Conservation (phyloP, 2,888 invertebrate species). For the Meloe dianella region DNA sequence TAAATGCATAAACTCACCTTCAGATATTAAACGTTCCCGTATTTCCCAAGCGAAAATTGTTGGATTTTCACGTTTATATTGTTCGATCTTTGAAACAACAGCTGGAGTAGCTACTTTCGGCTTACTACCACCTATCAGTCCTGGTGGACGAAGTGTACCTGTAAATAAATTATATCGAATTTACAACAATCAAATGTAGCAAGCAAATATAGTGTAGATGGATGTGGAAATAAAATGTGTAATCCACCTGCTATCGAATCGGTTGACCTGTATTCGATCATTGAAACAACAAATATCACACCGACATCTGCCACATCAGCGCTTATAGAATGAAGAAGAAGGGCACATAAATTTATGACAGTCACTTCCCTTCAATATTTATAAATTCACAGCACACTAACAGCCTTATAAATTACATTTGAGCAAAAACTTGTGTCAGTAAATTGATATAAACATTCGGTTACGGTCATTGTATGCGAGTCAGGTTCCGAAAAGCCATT, state of each 20-base stretch:
- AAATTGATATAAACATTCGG: slow-evolving; percentile 52
- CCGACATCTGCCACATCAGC: slow-evolving; percentile 40
- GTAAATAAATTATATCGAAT: slow-evolving; percentile 52
- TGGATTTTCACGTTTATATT: slow-evolving; percentile 97
- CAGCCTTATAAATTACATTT: slow-evolving; percentile 48
- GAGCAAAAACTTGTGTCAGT: slow-evolving; percentile 55
- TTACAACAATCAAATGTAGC: neutral
- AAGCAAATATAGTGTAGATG: neutral
- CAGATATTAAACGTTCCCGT: slow-evolving; percentile 91
- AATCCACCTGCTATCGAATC: slow-evolving; percentile 35
- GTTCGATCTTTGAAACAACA: slow-evolving; percentile 96
- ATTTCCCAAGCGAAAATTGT: slow-evolving; percentile 99
- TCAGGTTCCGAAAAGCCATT: slow-evolving; percentile 41
- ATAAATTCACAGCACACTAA: slow-evolving; percentile 54
- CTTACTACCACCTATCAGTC: slow-evolving; percentile 93
- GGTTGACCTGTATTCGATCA: slow-evolving; percentile 42
- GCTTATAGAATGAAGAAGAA: slow-evolving; percentile 36
- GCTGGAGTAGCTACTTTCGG: slow-evolving; percentile 97
- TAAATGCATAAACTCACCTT: slow-evolving; percentile 71
- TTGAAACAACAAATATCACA: slow-evolving; percentile 43
- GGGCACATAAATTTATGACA: slow-evolving; percentile 43
- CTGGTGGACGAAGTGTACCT: slow-evolving; percentile 89
- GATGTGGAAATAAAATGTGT: neutral
- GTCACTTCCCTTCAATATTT: slow-evolving; percentile 43
- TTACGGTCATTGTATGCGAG: slow-evolving; percentile 52